Percentiles rank a stretch among this genome's conserved stretches.
Evolutionary conservation across 37 sponge, comb jelly and placozoan genomes (phyloP).

Genomic region (Bolinopsis microptera): DNA sequence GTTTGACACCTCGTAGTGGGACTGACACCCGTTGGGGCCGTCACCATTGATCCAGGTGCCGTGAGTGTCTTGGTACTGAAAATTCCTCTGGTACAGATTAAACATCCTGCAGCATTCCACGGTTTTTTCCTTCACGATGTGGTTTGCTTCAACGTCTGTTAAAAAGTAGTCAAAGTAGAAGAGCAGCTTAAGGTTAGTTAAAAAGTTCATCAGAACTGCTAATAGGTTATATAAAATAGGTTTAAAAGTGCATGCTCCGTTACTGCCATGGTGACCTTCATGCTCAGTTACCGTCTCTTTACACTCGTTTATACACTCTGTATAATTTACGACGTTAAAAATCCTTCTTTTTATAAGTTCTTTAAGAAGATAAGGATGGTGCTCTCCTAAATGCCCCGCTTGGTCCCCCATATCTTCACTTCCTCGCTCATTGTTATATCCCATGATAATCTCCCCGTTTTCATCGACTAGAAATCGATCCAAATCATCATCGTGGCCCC

Average conservation of each 20-base stretch:
- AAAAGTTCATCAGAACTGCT: not conserved
- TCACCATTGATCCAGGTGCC: not conserved
- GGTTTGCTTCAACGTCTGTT: not conserved
- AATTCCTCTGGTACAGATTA: slow-evolving; percentile 8
- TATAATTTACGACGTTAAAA: slow-evolving; percentile 14
- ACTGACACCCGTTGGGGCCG: not conserved
- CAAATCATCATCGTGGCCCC: not conserved
- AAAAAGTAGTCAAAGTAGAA: not conserved
- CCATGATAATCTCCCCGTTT: slow-evolving; percentile 22
- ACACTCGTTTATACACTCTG: slow-evolving; percentile 50
- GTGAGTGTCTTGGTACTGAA: not conserved
- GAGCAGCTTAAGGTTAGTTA: slow-evolving; percentile 11
- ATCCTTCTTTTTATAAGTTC: not conserved
- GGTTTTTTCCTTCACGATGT: not conserved
- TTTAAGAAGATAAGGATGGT: not conserved
- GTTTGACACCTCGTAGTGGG: not conserved
- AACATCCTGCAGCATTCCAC: slow-evolving; percentile 51
- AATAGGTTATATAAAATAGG: slow-evolving; percentile 18
- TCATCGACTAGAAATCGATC: slow-evolving; percentile 11
- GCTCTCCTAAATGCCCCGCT: slow-evolving; percentile 3
- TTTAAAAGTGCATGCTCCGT: not conserved
- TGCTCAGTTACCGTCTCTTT: not conserved
- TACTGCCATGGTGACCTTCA: not conserved
- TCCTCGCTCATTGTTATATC: not conserved
- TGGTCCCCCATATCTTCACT: not conserved